Evolutionary conservation across 2,113 vertebrate species (phyloP), one percentile per base, ranked within the genome.

Genomic region (Micromys minutus): DNA sequence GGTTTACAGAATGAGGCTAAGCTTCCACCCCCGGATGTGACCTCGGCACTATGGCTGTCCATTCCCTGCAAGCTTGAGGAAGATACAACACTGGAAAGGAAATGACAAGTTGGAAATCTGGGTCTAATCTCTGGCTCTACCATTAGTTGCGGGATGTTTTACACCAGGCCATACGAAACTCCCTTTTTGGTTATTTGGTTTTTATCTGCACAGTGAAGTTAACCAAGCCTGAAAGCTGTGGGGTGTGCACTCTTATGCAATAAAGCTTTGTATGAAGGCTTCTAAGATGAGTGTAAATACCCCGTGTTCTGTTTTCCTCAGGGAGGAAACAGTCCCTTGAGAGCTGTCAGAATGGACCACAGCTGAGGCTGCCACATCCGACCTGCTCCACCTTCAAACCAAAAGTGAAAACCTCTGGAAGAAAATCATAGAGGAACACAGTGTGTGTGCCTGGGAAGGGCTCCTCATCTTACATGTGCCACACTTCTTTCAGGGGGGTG

Each of bases 361-460:
- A 75, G n/a, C 22, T 1, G 1, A 7, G 36, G 5, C 29, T n/a
- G 77, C 4, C 31, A 84, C 19, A 74, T 1, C 3, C 24, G 31
- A 2, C 12, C 47, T 34, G 5, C 5, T 72, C 52, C 5, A 57
- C 34, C 22, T 39, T 36, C 21, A 61, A n/a, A 39, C 4, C 29
- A 67, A 80, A 61, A 5, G 13, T 1, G 22, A 36, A 55, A 12
- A 26, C 5, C 17, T 87, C 3, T 42, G 39, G 16, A 45, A 34
- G n/a, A 65, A 47, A 36, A 9, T 19, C 29, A 1, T 1, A 36
- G 59, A 57, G 50, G 24, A 26, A 9, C 0, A 7, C 13, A 71
- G 26, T 0, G 1, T 1, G 1, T 2, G 29, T 42, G 9, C 24
- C n/a, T 11, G 74, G 31, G 13, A n/a, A 31, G 22, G 1, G 10